Base-by-base conservation (phyloP, 1,140 invertebrate species). In the Panulirus ornatus region DNA sequence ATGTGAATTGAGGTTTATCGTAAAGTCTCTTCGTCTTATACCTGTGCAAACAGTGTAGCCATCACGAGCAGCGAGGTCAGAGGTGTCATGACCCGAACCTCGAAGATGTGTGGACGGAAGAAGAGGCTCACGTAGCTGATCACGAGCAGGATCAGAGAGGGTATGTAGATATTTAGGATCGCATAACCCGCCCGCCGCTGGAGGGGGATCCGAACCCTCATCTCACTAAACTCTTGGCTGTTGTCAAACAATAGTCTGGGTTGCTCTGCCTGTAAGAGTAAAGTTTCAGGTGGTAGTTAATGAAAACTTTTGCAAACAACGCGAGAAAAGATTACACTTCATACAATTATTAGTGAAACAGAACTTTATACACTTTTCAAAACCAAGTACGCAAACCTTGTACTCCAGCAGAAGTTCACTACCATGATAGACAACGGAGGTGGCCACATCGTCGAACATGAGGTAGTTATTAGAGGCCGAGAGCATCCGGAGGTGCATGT, bases 401-500 rank as follows among this genome's bases (percentile, higher is more conserved):
- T 88, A 88, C 54, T 88, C 85, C 8, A 79, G 34, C 54, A 88
- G 40, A 0, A 81, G 38, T 11, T 36, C 47, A 75, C 85, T 79
- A n/a, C 73, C 85, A 19, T 58, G 27, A 54, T 88, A 88, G 22
- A n/a, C 19, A 22, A 51, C 85, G 11, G n/a, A 44, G 16, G 85
- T 66, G 47, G 54, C n/a, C 8, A 36, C 22, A 0, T 42, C 34
- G 19, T 88, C 58, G 54, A 88, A 78, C 14, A 16, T 75, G 27
- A 88, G 73, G 85, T 47, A 88, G 40, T 63, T 38, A 0, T 40
- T 79, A 40, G 76, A 63, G 75, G 36, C 85, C 0, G 85, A 78
- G 54, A 78, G 36, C 70, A 92, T 70, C 51, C 58, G 42, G 16
- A 92, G 87, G 44, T 91, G 84, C 83, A 92, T 88, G 47, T 88